Base-by-base conservation (phyloP, 2,113 vertebrate species). In the Rhea pennata region DNA sequence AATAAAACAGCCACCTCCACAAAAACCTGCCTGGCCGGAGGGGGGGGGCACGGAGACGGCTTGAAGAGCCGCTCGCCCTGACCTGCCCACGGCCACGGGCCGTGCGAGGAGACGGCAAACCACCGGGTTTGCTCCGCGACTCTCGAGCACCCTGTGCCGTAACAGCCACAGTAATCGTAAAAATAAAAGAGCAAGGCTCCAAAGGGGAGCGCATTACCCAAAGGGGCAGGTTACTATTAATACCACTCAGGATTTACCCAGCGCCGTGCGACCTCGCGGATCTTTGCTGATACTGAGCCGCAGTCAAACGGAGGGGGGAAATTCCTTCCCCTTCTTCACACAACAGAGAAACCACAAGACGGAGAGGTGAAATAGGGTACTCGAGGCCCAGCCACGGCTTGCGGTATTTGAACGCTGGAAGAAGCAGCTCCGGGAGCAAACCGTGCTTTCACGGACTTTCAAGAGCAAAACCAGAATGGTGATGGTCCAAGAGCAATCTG, bases 141-240 rank as follows among this genome's bases (percentile, higher is more conserved):
- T 91, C 82, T 70, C 81, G 82, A 5, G 3, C 5, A 1, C 56
- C 74, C 54, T 1, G 3, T 4, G 1, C 40, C 2, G 2, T 50
- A 94, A 88, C 59, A 87, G 64, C 74, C 58, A 70, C 51, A 42
- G n/a, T 56, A 93, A 33, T 67, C 91, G 44, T 29, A 46, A 61
- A 77, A 83, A 83, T 59, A 62, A 42, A 77, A 48, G 40, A 78
- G 56, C 71, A 62, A 48, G 48, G 64, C 87, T 85, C 81, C 64
- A 64, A 96, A 76, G 58, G 64, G 39, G 46, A 95, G 46, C 74
- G 48, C 64, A 85, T 88, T 83, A 94, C 54, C 87, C 85, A 71
- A 82, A 84, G n/a, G 77, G 87, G 62, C 71, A 87, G 74, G 46
- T 66, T 96, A 59, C 91, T 80, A 97, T 90, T 95, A 96, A 90